These are phyloP conservation scores for Brachypodius melanocephalos DNA, from an alignment of 2,113 vertebrate species.

Conservation along the genomic window DNA sequence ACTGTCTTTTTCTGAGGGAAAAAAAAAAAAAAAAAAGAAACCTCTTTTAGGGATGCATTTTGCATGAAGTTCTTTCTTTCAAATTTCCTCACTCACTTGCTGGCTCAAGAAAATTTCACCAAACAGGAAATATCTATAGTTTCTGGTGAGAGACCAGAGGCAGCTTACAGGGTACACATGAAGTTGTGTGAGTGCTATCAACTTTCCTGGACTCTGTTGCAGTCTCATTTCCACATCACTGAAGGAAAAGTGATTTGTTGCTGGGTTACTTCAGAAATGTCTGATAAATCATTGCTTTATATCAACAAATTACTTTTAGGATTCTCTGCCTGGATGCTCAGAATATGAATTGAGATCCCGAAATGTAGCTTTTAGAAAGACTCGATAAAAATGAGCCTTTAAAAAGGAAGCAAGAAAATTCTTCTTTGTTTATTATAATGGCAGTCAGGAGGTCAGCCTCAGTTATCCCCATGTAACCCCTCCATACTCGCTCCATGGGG, in stretches of 20 bases:
- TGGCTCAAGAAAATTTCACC: neutral
- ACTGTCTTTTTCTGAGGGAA: neutral
- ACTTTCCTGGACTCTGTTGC: neutral
- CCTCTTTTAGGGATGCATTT: neutral
- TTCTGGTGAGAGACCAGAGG: neutral
- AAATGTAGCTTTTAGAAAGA: neutral
- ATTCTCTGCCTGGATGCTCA: neutral
- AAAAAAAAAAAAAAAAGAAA: neutral
- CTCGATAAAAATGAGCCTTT: neutral
- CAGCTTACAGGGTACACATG: neutral
- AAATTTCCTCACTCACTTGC: neutral
- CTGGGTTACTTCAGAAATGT: neutral
- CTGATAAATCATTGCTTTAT: neutral
- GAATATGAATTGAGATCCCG: neutral
- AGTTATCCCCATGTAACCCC: constrained; percentile 46
- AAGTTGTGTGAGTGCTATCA: neutral
- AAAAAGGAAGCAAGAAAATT: neutral
- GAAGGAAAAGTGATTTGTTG: neutral
- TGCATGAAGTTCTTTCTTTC: neutral
- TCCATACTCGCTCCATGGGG: constrained; percentile 9
- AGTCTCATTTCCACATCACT: neutral
- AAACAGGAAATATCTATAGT: constrained; percentile 27
- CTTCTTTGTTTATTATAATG: neutral
- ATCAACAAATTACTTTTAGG: neutral
- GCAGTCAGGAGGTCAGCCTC: constrained; percentile 6